Evolutionary conservation across 1,140 invertebrate species (phyloP), one percentile per base, ranked within the genome.

Genomic region (Procambarus clarkii): DNA sequence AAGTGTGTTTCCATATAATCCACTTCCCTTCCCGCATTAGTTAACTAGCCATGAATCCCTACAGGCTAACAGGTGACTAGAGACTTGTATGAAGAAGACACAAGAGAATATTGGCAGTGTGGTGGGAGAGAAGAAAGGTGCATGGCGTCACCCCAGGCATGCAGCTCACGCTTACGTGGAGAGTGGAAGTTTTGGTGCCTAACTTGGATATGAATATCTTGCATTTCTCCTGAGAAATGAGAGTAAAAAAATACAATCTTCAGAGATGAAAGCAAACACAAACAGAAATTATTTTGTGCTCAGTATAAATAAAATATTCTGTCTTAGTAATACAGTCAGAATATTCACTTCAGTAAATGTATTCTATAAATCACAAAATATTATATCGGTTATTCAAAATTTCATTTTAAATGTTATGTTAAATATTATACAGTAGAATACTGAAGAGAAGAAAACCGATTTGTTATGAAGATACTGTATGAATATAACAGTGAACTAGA

Each of bases 131-230:
- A 46, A 71, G 50, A 50, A 85, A 69, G 89, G 76, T 48, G n/a
- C 50, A 74, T 60, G 54, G 77, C 21, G 58, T 71, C 76, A 78
- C 15, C 76, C 71, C 82, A 79, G 13, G 82, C 89, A 91, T 83
- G 89, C 80, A 91, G 50, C 83, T 85, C 74, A 45, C 79, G 89
- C 89, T 91, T 91, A 91, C 89, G 89, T 91, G 89, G 74, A 91
- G 89, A 69, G 76, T 91, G 89, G 89, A 85, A 91, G 89, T 91
- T 91, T 91, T 91, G 89, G 76, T 91, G 89, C 82, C 89, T 91
- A 91, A 91, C 89, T 91, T 86, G 89, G 82, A 91, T 91, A 91
- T 91, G 89, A 85, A 91, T 91, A 69, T 91, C 89, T 91, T 91
- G 89, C 83, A 91, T 84, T 79, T 91, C 89, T 79, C 89, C 89